Percentiles rank a stretch among this genome's conserved stretches.
These are phyloP conservation scores for Saturnia pavonia DNA, from an alignment of 2,888 invertebrate species.

Conservation along the genomic window DNA sequence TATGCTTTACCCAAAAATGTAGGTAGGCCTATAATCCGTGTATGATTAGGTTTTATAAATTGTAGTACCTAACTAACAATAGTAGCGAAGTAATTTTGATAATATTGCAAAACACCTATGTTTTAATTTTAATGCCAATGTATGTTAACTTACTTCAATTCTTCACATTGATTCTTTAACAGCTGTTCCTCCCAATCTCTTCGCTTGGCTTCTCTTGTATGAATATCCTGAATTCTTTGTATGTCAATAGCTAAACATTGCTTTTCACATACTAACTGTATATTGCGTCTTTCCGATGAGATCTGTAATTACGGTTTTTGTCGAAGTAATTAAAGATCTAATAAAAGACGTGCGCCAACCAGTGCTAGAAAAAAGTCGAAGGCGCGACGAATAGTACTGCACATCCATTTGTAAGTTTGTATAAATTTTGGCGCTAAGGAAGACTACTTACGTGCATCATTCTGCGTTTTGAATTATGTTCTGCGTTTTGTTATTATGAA, in stretches of 20 bases:
- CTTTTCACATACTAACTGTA: slow-evolving; percentile 81
- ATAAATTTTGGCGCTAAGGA: no score
- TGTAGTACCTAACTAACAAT: no score
- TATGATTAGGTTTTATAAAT: no score
- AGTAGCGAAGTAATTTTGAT: no score
- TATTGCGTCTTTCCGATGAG: slow-evolving; percentile 80
- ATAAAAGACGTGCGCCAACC: background rate
- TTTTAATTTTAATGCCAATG: no score
- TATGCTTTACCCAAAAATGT: no score
- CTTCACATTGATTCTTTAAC: slow-evolving; percentile 64
- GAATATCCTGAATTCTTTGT: slow-evolving; percentile 78
- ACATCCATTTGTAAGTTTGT: no score
- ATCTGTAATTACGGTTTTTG: slow-evolving; percentile 54
- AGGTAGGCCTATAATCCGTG: no score
- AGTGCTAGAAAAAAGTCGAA: background rate
- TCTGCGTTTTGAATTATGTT: no score
- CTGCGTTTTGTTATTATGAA: background rate
- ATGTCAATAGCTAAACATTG: slow-evolving; percentile 82
- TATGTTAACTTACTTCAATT: slow-evolving; percentile 55
- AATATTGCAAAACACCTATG: no score
- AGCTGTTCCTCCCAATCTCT: slow-evolving; percentile 82
- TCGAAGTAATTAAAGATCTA: background rate
- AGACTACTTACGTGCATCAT: no score
- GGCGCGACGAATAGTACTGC: no score
- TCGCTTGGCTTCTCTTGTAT: slow-evolving; percentile 79